phyloP scores from a whole-genome alignment of 2,113 vertebrate genomes.

The Malurus cyaneus region DNA sequence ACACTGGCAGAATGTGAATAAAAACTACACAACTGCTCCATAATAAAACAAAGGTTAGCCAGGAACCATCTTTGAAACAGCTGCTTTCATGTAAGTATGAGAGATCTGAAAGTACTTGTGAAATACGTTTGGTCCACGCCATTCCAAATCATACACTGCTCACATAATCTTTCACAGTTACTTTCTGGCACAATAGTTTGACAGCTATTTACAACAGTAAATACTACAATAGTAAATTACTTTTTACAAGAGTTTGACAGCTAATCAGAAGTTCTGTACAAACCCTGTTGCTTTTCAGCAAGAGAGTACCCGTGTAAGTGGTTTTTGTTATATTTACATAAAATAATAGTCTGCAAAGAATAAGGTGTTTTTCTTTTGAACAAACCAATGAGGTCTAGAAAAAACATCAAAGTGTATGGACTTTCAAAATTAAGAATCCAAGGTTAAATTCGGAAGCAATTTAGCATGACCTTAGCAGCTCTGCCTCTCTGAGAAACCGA shows the following conservation, averaged over 20 bases:
- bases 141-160: neutral
- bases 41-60: neutral
- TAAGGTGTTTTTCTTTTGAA: neutral
- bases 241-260: neutral
- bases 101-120: neutral
- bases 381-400: neutral
- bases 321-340: neutral
- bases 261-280: neutral
- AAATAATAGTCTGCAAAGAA: neutral
- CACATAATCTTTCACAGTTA: neutral
- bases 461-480: neutral
- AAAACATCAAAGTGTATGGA: neutral
- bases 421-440: neutral
- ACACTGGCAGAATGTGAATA: neutral
- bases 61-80: neutral
- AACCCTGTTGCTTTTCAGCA: neutral
- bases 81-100: neutral
- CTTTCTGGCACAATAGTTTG: neutral
- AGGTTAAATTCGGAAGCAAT: neutral
- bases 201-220: neutral
- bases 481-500: neutral
- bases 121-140: neutral
- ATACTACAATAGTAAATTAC: too few species aligned
- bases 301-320: neutral
- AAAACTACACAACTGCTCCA: neutral